phyloP scores from a whole-genome alignment of 2,797 vertebrate genomes.

The Podarcis siculus region DNA sequence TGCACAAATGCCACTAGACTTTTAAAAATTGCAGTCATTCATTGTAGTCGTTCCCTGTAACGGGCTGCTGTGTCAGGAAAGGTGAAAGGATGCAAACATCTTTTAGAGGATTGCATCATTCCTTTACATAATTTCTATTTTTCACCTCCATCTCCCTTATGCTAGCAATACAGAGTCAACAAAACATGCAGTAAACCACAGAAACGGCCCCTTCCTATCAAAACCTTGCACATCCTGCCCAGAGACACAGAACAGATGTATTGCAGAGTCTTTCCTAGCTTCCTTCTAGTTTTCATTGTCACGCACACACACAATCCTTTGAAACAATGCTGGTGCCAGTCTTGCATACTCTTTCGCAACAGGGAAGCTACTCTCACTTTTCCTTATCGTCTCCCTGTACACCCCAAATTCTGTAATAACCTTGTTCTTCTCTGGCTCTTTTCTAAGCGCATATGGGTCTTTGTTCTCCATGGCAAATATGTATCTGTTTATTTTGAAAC shows the following conservation, averaged over 20 bases:
- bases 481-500: not conserved
- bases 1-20: not conserved
- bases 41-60: not conserved
- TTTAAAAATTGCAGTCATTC: not conserved
- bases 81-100: not conserved
- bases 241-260: not conserved
- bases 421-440: not conserved
- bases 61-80: not conserved
- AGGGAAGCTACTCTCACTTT: not conserved
- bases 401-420: not conserved
- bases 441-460: not conserved
- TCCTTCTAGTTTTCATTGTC: not conserved
- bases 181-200: not conserved
- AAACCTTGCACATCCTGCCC: slow-evolving; percentile 9
- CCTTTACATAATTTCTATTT: not conserved
- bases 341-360: not conserved
- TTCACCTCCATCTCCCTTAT: not conserved
- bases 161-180: not conserved
- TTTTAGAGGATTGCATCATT: not conserved
- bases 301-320: not conserved
- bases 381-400: slow-evolving; percentile 28
- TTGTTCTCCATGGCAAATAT: not conserved
- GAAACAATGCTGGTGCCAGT: not conserved
- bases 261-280: slow-evolving; percentile 6
- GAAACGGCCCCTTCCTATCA: slow-evolving; percentile 22